Evolutionary conservation across 2,888 invertebrate genomes (phyloP), one percentile per base, ranked within the genome.

Genomic region (Amphipoea lucens): DNA sequence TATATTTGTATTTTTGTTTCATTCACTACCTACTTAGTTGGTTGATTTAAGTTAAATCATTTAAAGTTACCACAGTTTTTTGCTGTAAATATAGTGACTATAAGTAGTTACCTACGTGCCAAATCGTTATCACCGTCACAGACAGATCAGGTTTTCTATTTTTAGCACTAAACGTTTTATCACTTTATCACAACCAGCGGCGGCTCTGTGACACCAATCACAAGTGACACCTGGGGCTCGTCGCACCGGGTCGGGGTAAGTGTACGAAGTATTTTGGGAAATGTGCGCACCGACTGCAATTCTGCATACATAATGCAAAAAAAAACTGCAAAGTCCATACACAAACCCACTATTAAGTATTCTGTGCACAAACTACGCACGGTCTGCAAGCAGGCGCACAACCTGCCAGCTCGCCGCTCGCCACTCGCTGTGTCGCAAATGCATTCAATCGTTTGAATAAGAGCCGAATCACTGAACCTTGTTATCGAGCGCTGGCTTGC

Each of bases 61-160:
- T 73, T 54, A 69, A 54, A 36, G 14, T 20, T 20, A 67, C 36
- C 20, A 42, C 62, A 45, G 0, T 48, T 57, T 40, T 42, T 74
- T 67, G 29, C 4, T 54, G 2, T 20, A 36, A 36, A 36, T 77
- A 17, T 45, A 48, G 23, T 20, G 20, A 71, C 17, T 45, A 51
- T 29, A 60, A n/a, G 57, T 60, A 48, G 81, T 71, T 65, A 29
- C 29, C 29, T 29, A 36, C 48, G 54, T 66, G 68, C 11, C 23
- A 42, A 72, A 54, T 54, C 36, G 14, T 67, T 48, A 63, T 71
- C 60, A 57, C 14, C 60, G 54, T 36, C 78, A 51, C 29, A 42
- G 17, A 68, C 20, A 65, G 63, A 76, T 57, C 84, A 81, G 42
- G 74, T 85, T 80, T 74, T 70, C 29, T 82, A 74, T 81, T 62